Conservation (phyloP, 2,888 invertebrate species). For the Cataglyphis cursor region DNA sequence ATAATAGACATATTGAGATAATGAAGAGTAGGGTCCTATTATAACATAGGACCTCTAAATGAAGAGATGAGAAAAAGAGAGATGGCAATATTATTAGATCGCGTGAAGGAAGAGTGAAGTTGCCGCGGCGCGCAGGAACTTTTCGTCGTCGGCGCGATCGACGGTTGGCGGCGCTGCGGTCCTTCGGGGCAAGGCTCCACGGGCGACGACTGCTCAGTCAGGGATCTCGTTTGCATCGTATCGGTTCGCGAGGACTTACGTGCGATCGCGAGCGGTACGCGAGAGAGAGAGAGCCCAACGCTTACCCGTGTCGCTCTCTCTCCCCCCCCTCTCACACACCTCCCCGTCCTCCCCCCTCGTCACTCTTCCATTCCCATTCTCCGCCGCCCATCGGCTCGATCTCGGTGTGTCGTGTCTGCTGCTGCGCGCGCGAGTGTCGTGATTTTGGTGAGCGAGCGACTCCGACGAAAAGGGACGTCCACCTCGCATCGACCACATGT, state of each 20-base stretch:
- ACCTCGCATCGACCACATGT: neutral
- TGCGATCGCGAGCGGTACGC: constrained; percentile 56
- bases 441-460: constrained; percentile 10
- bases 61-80: neutral
- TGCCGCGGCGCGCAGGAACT: neutral
- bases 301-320: constrained; percentile 22
- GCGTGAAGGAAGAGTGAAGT: neutral
- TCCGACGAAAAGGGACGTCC: constrained; percentile 1
- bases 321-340: neutral
- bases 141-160: neutral
- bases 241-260: constrained; percentile 73
- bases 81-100: neutral
- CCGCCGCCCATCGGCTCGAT: constrained; percentile 36
- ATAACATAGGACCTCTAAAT: neutral
- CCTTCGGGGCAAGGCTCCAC: constrained; percentile 83
- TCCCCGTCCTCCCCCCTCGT: neutral
- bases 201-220: constrained; percentile 82
- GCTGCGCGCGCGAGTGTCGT: constrained; percentile 34
- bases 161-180: constrained; percentile 77
- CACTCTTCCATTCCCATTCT: neutral
- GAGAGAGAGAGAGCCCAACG: constrained; percentile 48
- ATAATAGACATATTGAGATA: neutral
- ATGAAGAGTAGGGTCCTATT: neutral
- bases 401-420: constrained; percentile 3
- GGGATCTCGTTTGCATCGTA: constrained; percentile 85